Conservation (phyloP, 2,113 vertebrate species). For the rabbit (Oryctolagus cuniculus) region mOryCun1.1 NC_091435.1:38301001-38301500, state of each 20-base stretch:
- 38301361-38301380: constrained; percentile 71
- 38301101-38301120: constrained; percentile 77
- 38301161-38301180: constrained; percentile 80
- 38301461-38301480: constrained; percentile 68
- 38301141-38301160: constrained; percentile 63
- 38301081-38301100: constrained; percentile 83
- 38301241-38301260: constrained; percentile 62
- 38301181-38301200: constrained; percentile 76
- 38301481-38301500: constrained; percentile 61
- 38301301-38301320: constrained; percentile 32
- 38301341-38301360: constrained; percentile 78
- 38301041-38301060: constrained; percentile 80
- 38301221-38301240: constrained; percentile 71
- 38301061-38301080: constrained; percentile 80
- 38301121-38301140: constrained; percentile 75
- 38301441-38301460: constrained; percentile 44
- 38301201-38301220: constrained; percentile 15
- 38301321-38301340: constrained; percentile 75
- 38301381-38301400: constrained; percentile 73
- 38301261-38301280: constrained; percentile 60
- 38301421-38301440: constrained; percentile 76
- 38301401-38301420: constrained; percentile 40
- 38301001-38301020: constrained; percentile 72
- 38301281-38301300: constrained; percentile 71
- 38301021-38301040: constrained; percentile 71